phyloP scores from a whole-genome alignment of 2,113 vertebrate genomes.

The Phalacrocorax aristotelis region DNA sequence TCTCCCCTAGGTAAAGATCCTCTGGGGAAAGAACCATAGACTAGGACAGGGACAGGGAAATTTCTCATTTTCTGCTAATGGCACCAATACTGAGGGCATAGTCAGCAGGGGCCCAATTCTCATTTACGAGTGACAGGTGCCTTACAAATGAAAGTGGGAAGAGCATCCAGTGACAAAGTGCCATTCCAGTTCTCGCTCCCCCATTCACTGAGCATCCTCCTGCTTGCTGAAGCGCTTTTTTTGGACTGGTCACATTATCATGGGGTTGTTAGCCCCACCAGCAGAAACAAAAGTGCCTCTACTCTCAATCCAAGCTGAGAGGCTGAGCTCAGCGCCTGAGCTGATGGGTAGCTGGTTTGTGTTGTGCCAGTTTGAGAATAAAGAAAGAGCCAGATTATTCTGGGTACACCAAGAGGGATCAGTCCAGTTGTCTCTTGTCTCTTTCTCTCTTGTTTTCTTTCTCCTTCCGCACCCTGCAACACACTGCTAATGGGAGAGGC shows the following conservation, averaged over 20 bases:
- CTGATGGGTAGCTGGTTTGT: neutral
- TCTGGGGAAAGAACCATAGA: neutral
- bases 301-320: neutral
- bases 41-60: neutral
- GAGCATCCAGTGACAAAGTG: neutral
- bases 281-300: neutral
- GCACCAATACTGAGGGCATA: neutral
- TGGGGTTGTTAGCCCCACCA: neutral
- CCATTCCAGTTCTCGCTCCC: neutral
- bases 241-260: neutral
- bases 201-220: neutral
- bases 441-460: neutral
- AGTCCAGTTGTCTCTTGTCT: neutral
- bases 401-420: neutral
- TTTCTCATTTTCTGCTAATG: neutral
- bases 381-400: neutral
- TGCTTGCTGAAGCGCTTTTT: neutral
- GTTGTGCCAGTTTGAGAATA: neutral
- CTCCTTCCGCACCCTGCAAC: neutral
- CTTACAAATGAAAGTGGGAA: neutral
- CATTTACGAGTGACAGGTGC: neutral
- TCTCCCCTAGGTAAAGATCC: neutral
- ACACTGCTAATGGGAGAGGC: neutral
- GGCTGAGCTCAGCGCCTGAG: neutral
- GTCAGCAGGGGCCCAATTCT: neutral